Conservation (phyloP, 2,797 vertebrate species). For the Amblyopsis hoosieri region DNA sequence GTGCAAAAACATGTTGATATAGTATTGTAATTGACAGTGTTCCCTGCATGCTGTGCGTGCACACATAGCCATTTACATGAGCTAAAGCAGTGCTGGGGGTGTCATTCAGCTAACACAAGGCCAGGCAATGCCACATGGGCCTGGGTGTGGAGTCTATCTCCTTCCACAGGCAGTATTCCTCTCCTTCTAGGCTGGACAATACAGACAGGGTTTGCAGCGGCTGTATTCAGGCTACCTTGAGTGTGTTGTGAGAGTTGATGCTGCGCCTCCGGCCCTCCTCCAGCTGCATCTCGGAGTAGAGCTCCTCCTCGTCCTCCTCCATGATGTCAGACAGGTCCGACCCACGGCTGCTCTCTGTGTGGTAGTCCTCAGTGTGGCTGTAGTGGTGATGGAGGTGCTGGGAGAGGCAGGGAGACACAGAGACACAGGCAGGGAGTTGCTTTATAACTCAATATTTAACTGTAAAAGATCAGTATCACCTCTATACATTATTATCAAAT, state of each 20-base stretch:
- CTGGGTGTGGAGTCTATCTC: conserved; percentile 40
- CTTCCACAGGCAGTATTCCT: conserved; percentile 18
- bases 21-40: conserved; percentile 22
- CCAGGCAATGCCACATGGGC: conserved; percentile 56
- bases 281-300: conserved; percentile 96
- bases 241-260: conserved; percentile 88
- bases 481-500: too few species aligned
- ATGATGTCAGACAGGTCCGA: conserved; percentile 97
- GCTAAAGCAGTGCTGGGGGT: conserved; percentile 50
- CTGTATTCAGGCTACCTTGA: conserved; percentile 85
- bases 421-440: not conserved
- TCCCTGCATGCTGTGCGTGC: conserved; percentile 48
- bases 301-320: conserved; percentile 98
- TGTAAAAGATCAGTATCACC: not conserved
- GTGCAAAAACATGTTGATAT: conserved; percentile 26
- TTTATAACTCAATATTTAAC: too few species aligned
- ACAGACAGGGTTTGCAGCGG: conserved; percentile 4
- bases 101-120: conserved; percentile 45
- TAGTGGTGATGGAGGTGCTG: conserved; percentile 82
- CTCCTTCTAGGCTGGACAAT: conserved; percentile 3
- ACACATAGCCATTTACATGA: conserved; percentile 52
- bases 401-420: not conserved
- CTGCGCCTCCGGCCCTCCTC: conserved; percentile 92
- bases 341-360: conserved; percentile 95
- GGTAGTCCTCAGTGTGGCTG: conserved; percentile 92